Evolutionary conservation across 2,797 vertebrate genomes (phyloP), one percentile per base, ranked within the genome.

Genomic region (Micromesistius poutassou): DNA sequence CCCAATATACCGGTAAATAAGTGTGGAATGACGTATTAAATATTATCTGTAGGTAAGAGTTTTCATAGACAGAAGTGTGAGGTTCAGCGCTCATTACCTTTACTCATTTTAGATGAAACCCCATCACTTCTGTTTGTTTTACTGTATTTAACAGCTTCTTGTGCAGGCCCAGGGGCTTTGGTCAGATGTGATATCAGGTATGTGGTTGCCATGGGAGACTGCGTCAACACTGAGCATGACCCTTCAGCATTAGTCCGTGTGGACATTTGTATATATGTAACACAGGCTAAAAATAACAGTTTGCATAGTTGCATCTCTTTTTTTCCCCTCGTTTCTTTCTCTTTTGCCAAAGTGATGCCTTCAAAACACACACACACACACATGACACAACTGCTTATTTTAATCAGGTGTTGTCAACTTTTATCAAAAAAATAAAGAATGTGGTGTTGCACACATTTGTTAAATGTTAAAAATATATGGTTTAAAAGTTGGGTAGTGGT

Each of bases 271-370:
- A 87, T 89, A 91, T 33, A 33, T 88, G 79, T 77, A 90, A 90
- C 79, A 79, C 77, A 0, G 0, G 79, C 87, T 92, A 92, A 90
- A 92, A 93, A 92, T 92, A 93, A 83, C 86, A 75, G n/a, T 0
- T 50, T 78, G 78, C 79, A 68, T 70, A 76, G 77, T 75, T 40
- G 77, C 81, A 74, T 85, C 83, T 77, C 66, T 84, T 72, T 70
- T 84, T 72, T 66, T 84, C 66, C 74, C 74, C 76, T 80, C 73
- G 85, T 85, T 85, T 82, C 82, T 84, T 83, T 70, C 73, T 4
- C 77, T 86, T 22, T 50, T 50, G 46, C 46, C 14, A 22, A 50
- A 50, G 46, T 12, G 46, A 22, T 22, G 46, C 12, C 46, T 50
- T 50, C 46, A 50, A 35, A 35, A n/a, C n/a, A n/a, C n/a, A n/a